Conservation (phyloP, 2,113 vertebrate genomes). For the Cacatua alba region DNA sequence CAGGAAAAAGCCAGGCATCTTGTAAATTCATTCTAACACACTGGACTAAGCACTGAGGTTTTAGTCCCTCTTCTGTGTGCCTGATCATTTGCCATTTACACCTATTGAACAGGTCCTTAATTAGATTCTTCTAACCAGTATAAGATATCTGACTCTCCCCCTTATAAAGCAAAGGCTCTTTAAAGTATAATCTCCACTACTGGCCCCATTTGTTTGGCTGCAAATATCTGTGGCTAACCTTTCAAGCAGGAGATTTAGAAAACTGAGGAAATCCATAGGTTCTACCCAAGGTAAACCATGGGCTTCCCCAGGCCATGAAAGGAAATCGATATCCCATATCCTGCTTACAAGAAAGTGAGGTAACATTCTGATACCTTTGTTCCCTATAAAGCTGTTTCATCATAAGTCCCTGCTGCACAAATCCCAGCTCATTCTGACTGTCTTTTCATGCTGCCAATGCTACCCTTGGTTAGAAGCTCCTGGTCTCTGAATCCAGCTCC, state of each 20-base stretch:
- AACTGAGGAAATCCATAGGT: constrained; percentile 37
- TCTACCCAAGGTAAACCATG: not conserved
- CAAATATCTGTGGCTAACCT: constrained; percentile 30
- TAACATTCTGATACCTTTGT: not conserved
- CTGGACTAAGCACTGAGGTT: not conserved
- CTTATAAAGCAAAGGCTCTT: not conserved
- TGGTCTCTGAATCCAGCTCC: not conserved
- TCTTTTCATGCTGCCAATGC: not conserved
- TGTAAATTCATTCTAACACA: not conserved
- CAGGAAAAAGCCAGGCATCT: not conserved
- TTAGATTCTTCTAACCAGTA: constrained; percentile 10
- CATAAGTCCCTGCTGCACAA: not conserved
- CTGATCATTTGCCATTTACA: constrained; percentile 26
- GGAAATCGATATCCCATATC: constrained; percentile 31
- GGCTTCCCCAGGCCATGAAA: not conserved
- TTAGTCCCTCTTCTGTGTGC: not conserved
- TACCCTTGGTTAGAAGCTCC: not conserved
- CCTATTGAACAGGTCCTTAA: constrained; percentile 34
- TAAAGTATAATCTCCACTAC: constrained; percentile 1
- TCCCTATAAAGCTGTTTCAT: not conserved
- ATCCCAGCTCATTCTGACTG: not conserved
- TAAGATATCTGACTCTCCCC: not conserved
- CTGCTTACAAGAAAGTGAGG: not conserved
- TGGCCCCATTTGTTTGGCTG: constrained; percentile 8
- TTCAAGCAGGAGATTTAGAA: constrained; percentile 38